phyloP scores from a whole-genome alignment of 2,113 vertebrate species.

The Heterochromis multidens region DNA sequence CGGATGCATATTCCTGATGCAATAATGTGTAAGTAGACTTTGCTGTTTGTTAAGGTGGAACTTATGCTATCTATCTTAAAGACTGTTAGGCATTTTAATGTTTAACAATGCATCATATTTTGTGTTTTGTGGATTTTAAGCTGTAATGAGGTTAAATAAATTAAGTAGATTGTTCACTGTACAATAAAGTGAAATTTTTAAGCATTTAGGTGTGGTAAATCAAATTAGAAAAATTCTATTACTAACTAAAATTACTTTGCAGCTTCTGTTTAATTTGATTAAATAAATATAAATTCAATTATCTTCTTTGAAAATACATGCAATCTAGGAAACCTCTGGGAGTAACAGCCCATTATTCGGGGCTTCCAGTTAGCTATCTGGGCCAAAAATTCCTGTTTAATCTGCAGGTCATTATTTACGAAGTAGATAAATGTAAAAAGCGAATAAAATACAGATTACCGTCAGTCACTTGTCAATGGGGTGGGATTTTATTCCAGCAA shows the following conservation, averaged over 20 bases:
- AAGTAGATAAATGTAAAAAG: fast-evolving
- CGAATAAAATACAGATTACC: neutral
- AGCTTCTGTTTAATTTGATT: neutral
- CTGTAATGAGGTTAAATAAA: neutral
- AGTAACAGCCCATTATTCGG: neutral
- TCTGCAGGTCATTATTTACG: neutral
- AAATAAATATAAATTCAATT: neutral
- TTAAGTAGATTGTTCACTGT: neutral
- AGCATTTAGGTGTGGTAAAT: neutral
- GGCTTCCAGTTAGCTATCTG: neutral
- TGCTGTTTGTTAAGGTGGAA: neutral
- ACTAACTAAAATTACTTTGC: neutral
- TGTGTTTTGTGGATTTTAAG: neutral
- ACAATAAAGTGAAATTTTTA: neutral
- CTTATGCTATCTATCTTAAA: neutral
- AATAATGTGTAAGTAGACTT: neutral
- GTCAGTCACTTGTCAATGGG: neutral
- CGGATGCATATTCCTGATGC: neutral
- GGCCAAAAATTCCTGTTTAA: neutral
- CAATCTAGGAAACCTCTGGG: neutral
- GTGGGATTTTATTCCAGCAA: neutral
- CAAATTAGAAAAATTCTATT: neutral
- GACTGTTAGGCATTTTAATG: neutral
- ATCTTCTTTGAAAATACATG: neutral
- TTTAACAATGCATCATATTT: neutral